A percentile compares a stretch with the other conserved stretches of the same genome.
Conservation (phyloP, 2,888 invertebrate genomes). For the Pterostichus niger region DNA sequence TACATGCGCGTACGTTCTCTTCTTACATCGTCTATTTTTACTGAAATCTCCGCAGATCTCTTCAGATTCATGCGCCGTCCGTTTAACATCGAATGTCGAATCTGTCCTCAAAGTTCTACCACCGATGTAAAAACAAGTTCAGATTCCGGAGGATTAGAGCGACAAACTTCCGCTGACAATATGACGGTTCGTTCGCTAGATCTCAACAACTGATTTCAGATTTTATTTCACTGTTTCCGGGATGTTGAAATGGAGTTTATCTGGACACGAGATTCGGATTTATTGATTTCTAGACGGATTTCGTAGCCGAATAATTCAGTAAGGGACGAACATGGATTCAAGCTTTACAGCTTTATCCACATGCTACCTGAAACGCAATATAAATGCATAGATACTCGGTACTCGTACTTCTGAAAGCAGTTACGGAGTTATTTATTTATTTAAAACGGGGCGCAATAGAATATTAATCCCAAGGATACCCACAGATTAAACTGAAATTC, state of each 20-base stretch:
- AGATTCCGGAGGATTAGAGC: slow-evolving; percentile 26
- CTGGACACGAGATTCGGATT: slow-evolving; percentile 4
- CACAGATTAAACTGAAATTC: too few relatives aligned
- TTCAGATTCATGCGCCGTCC: slow-evolving; percentile 2
- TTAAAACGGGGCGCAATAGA: too few relatives aligned
- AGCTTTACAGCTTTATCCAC: too few relatives aligned
- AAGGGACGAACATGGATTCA: too few relatives aligned
- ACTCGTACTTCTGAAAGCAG: too few relatives aligned
- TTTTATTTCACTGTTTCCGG: slow-evolving; percentile 45
- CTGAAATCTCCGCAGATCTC: slow-evolving; percentile 8
- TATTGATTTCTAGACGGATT: slow-evolving; percentile 5
- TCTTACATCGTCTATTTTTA: background rate
- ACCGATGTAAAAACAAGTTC: slow-evolving; percentile 41
- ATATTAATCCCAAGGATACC: too few relatives aligned
- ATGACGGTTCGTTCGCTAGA: slow-evolving; percentile 42
- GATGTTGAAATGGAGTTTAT: slow-evolving; percentile 7
- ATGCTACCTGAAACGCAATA: too few relatives aligned
- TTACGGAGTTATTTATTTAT: too few relatives aligned
- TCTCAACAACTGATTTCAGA: slow-evolving; percentile 40
- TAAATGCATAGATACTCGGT: too few relatives aligned
- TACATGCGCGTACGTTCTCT: background rate
- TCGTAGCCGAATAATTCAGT: background rate
- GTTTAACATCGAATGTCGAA: slow-evolving; percentile 40
- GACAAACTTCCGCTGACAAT: slow-evolving; percentile 52
- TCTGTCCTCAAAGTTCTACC: slow-evolving; percentile 5